Percentiles rank a stretch among this genome's conserved stretches.
Conservation (phyloP, 2,113 vertebrate species). For the Vulpes vulpes region DNA sequence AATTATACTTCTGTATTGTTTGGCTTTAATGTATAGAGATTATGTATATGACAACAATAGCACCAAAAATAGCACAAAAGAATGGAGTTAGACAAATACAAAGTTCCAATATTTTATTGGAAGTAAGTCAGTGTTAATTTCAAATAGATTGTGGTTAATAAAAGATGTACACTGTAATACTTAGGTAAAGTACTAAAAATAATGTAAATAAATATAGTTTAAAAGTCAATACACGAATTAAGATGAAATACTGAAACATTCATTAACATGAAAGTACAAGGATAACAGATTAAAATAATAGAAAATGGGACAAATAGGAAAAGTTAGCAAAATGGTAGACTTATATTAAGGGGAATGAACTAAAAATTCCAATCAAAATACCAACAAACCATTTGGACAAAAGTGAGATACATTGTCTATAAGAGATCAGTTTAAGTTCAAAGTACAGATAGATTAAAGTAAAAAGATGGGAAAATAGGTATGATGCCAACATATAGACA, state of each 20-base stretch:
- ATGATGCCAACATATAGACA: not conserved
- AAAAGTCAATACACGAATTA: not conserved
- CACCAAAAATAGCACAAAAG: not conserved
- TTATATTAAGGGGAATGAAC: not conserved
- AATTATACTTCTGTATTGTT: not conserved
- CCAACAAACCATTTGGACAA: not conserved
- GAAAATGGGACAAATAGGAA: not conserved
- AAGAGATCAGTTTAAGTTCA: not conserved
- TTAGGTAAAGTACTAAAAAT: not conserved
- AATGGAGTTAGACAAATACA: not conserved
- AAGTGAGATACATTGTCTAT: not conserved
- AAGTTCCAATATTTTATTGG: not conserved
- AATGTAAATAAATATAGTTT: not conserved
- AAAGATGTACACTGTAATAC: not conserved
- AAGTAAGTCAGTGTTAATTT: not conserved
- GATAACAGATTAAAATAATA: not conserved
- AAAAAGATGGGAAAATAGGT: not conserved
- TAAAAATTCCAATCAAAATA: not conserved
- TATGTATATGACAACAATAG: not conserved
- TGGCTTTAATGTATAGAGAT: not conserved
- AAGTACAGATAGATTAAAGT: not conserved
- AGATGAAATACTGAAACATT: not conserved
- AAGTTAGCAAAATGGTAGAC: not conserved
- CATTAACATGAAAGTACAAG: not conserved
- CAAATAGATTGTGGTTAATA: not conserved